Evolutionary conservation across 2,888 invertebrate species (phyloP).

Genomic region (Syrphus vitripennis): DNA sequence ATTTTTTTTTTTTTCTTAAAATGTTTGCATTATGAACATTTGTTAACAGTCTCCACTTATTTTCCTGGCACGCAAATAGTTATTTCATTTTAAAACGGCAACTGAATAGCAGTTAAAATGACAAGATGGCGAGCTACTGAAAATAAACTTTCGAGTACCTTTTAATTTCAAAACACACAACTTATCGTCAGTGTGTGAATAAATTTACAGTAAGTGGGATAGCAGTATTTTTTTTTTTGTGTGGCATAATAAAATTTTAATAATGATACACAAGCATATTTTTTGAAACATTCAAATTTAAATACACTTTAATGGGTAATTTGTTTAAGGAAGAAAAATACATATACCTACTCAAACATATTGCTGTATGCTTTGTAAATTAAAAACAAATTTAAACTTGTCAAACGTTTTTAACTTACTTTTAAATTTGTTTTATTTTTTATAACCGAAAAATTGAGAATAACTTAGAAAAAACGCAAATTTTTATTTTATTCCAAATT

Average conservation of each 20-base stretch:
- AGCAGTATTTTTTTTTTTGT: neutral
- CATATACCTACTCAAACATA: too few relatives aligned
- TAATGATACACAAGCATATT: neutral
- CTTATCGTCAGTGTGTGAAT: neutral
- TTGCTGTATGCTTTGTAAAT: too few relatives aligned
- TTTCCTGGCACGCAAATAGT: neutral
- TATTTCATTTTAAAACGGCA: conserved; percentile 41
- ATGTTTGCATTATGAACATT: neutral
- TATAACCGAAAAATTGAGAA: too few relatives aligned
- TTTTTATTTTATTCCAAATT: too few relatives aligned
- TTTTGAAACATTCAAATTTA: neutral
- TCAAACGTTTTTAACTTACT: too few relatives aligned
- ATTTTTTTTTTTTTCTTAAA: conserved; percentile 1
- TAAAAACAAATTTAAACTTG: too few relatives aligned
- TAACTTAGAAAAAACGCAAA: too few relatives aligned
- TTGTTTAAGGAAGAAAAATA: too few relatives aligned
- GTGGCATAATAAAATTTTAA: neutral
- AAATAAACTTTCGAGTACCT: conserved; percentile 8
- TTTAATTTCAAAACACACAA: conserved; percentile 24
- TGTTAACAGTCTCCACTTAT: neutral
- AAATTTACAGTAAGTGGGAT: neutral
- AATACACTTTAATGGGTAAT: too few relatives aligned
- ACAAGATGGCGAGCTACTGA: conserved; percentile 19
- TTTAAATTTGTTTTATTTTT: too few relatives aligned
- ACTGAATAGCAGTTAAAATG: conserved; percentile 38